These are phyloP conservation scores for Ischnura elegans DNA, from an alignment of 2,888 invertebrate species.

Conservation along the genomic window DNA sequence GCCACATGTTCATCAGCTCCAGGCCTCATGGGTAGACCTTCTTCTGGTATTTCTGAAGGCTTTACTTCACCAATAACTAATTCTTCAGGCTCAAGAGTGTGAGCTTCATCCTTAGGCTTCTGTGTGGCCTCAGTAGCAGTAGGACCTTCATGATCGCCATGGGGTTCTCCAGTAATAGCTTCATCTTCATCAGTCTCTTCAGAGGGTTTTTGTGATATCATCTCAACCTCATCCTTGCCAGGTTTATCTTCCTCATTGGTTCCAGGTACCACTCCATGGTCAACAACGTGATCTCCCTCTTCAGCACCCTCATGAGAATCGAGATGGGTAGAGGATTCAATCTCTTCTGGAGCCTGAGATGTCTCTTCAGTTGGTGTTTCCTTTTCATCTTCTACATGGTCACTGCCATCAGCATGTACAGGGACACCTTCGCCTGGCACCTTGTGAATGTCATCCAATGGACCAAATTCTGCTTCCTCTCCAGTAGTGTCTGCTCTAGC, in stretches of 20 bases:
- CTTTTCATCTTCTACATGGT: slow-evolving; percentile 69
- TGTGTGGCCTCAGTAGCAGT: background rate
- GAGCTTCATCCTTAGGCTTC: background rate
- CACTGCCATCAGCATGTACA: slow-evolving; percentile 69
- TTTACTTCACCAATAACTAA: slow-evolving; percentile 69
- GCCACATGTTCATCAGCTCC: slow-evolving; percentile 59
- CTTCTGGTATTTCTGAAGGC: slow-evolving; percentile 57
- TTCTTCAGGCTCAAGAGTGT: background rate
- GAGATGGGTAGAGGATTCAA: background rate
- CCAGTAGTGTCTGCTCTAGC: slow-evolving; percentile 54
- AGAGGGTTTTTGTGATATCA: slow-evolving; percentile 69
- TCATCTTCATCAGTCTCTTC: slow-evolving; percentile 21
- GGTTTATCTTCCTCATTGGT: slow-evolving; percentile 66
- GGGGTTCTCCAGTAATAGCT: background rate
- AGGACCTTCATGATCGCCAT: background rate
- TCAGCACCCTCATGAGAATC: background rate
- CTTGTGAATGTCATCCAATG: slow-evolving; percentile 70
- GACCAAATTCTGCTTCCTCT: slow-evolving; percentile 48
- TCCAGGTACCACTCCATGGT: background rate
- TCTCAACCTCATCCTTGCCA: slow-evolving; percentile 69
- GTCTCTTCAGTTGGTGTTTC: slow-evolving; percentile 41
- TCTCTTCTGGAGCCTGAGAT: background rate
- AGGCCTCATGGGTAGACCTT: slow-evolving; percentile 42
- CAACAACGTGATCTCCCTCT: background rate
- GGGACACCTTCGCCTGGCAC: slow-evolving; percentile 74